Conservation (phyloP, 2,113 vertebrate genomes). For the Sylvicapra grimmia region DNA sequence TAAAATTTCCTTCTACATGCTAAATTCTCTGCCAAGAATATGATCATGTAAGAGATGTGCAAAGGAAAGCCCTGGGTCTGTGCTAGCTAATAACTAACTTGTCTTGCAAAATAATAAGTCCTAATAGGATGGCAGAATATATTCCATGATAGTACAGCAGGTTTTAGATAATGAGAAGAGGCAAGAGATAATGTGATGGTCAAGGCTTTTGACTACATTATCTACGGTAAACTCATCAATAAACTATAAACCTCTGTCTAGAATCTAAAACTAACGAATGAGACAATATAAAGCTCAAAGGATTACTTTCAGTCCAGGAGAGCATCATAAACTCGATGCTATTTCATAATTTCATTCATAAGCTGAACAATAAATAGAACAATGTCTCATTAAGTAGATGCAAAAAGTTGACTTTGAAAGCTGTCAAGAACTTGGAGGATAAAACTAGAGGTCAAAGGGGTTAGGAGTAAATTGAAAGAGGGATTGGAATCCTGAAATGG, state of each 20-base stretch:
- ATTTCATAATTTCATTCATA: background rate
- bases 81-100: background rate
- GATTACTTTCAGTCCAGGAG: background rate
- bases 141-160: background rate
- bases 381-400: background rate
- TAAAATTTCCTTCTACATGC: background rate
- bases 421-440: background rate
- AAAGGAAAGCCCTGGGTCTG: background rate
- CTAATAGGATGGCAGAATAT: background rate
- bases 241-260: background rate
- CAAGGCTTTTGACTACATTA: background rate
- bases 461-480: background rate
- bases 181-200: background rate
- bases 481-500: background rate
- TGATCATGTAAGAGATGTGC: background rate
- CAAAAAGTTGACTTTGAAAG: background rate
- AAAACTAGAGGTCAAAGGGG: background rate
- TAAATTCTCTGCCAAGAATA: background rate
- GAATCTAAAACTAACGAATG: background rate
- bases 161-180: background rate
- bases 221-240: background rate
- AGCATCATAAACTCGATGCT: background rate
- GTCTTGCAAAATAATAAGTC: background rate
- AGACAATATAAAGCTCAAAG: background rate
- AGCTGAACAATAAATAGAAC: background rate